Percentiles rank a stretch among this genome's conserved stretches.
phyloP scores from a whole-genome alignment of 2,113 vertebrate species.

The Apteryx mantelli region DNA sequence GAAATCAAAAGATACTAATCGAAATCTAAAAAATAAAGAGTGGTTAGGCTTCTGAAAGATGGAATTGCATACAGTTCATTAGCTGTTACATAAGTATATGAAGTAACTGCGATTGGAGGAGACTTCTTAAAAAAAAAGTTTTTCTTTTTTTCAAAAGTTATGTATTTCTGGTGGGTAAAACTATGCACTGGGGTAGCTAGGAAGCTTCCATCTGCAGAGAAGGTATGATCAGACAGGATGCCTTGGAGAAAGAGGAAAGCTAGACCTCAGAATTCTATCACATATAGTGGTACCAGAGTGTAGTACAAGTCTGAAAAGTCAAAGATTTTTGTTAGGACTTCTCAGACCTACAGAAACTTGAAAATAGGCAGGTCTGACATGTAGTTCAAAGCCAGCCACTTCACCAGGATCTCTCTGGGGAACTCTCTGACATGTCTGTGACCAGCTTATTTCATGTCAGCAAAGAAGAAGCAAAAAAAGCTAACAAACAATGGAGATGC shows the following conservation, averaged over 20 bases:
- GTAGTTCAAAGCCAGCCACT: not conserved
- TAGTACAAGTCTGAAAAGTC: not conserved
- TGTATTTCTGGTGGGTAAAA: not conserved
- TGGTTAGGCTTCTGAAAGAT: not conserved
- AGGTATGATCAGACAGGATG: not conserved
- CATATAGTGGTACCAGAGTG: not conserved
- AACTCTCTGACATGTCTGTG: not conserved
- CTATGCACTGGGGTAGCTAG: not conserved
- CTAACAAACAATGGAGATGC: not conserved
- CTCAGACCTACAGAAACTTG: not conserved
- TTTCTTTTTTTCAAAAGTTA: not conserved
- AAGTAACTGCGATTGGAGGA: not conserved
- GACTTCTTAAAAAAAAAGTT: not conserved
- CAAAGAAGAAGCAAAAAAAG: not conserved
- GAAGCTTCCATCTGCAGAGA: not conserved
- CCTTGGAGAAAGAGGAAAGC: not conserved
- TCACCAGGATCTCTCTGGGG: not conserved
- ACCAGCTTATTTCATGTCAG: not conserved
- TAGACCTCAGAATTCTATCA: not conserved
- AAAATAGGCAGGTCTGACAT: rapidly evolving
- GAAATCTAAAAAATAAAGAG: not conserved
- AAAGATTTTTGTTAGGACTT: not conserved
- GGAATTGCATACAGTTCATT: not conserved
- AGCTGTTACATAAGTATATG: not conserved
- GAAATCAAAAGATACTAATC: not conserved